Evolutionary conservation across 1,140 invertebrate species (phyloP), one percentile per base, ranked within the genome.

Genomic region (Scaptomyza hsui): DNA sequence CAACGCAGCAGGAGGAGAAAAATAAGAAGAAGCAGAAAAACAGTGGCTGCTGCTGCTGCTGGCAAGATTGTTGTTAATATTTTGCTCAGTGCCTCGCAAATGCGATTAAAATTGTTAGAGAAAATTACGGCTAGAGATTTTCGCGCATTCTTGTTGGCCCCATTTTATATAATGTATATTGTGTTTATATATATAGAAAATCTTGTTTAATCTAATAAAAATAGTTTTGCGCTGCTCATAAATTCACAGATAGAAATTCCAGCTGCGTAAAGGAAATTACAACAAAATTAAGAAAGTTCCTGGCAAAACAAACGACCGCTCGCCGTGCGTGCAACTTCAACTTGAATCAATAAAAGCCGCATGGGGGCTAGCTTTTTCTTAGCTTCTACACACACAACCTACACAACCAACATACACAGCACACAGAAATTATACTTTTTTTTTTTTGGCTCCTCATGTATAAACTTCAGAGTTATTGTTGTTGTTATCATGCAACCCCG

Each of bases 181-280:
- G 39, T 53, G 24, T 37, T 26, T 62, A 37, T 24, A 42, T 51
- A 16, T 44, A 12, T 44, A 16, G 12, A 1, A 52, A 52, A 68
- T 75, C 77, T 62, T 81, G 72, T 88, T 78, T 82, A 88, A 88
- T 86, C 82, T 86, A 86, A 86, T 86, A 88, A 86, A 88, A 88
- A 88, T 88, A 88, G 82, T 88, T 86, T 9, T 77, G 72, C 60
- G 77, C 70, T 64, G 80, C 82, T 82, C 83, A 88, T 88, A 88
- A 88, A 88, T 88, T 88, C 61, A 75, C 82, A 88, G 81, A 88
- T 88, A 89, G 83, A 83, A 88, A 88, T 88, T 88, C 82, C 82
- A 78, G 62, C 83, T 69, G 82, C 78, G 83, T 76, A 69, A 72
- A 75, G 68, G 82, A 88, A 88, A 88, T 88, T 88, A 88, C 82